Evolutionary conservation across 2,797 vertebrate genomes (phyloP).

Genomic region (Pygocentrus nattereri): DNA sequence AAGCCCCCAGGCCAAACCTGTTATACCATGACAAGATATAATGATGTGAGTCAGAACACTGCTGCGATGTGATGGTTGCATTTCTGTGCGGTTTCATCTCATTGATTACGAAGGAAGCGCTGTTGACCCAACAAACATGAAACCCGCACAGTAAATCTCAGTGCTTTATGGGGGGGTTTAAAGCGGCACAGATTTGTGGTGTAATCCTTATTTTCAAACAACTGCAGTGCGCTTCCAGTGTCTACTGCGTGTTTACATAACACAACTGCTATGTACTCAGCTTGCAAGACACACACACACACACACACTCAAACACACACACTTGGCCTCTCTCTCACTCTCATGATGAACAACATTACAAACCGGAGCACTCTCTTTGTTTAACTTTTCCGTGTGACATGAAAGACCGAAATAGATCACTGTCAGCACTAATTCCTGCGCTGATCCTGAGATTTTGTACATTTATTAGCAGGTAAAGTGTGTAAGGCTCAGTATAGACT

Average conservation of each 20-base stretch:
- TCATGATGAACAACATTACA: conserved; percentile 25
- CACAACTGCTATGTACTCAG: conserved; percentile 49
- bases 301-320: conserved; percentile 14
- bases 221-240: conserved; percentile 28
- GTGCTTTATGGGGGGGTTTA: conserved; percentile 21
- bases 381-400: conserved; percentile 55
- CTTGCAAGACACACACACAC: conserved; percentile 17
- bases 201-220: conserved; percentile 51
- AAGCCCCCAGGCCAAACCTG: conserved; percentile 42
- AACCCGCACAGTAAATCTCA: conserved; percentile 22
- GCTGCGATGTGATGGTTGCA: conserved; percentile 5
- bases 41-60: conserved; percentile 35
- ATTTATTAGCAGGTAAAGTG: conserved; percentile 39
- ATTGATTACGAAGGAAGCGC: conserved; percentile 17
- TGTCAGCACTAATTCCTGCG: conserved; percentile 43
- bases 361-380: conserved; percentile 40
- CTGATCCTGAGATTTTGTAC: conserved; percentile 14
- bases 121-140: conserved; percentile 41
- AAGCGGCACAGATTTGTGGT: conserved; percentile 37
- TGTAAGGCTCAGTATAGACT: not conserved
- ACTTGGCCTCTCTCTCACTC: not conserved
- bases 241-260: conserved; percentile 47
- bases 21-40: conserved; percentile 32
- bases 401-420: conserved; percentile 54
- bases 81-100: conserved; percentile 2